Evolutionary conservation across 2,113 vertebrate genomes (phyloP).

Genomic region (Oceanodroma tethys): DNA sequence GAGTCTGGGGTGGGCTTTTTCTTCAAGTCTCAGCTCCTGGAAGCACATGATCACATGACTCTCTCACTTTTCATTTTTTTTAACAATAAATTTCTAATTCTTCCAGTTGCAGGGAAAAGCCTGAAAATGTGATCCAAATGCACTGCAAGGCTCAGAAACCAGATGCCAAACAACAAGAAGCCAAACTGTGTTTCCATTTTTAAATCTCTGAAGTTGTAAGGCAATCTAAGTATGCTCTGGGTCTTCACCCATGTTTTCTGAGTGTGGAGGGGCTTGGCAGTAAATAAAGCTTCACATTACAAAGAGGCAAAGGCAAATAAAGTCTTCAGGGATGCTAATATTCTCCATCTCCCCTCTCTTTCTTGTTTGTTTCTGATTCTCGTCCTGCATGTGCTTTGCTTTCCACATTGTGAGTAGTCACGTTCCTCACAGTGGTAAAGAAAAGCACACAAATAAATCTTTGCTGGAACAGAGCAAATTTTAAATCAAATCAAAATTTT

Average conservation of each 20-base stretch:
- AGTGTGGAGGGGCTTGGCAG: not conserved
- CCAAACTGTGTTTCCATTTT: not conserved
- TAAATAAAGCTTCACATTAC: not conserved
- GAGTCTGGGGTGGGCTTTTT: constrained; percentile 31
- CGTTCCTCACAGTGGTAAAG: not conserved
- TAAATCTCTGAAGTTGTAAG: not conserved
- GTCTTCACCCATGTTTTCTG: not conserved
- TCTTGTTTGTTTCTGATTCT: not conserved
- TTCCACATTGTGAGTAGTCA: not conserved
- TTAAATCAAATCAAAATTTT: constrained; percentile 15
- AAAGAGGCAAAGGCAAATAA: not conserved
- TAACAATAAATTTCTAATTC: not conserved
- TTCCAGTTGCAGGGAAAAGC: not conserved
- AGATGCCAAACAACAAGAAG: not conserved
- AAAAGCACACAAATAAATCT: constrained; percentile 16
- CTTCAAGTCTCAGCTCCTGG: constrained; percentile 39
- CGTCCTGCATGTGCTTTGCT: not conserved
- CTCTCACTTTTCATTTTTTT: not conserved
- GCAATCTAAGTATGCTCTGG: not conserved
- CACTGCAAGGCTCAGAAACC: not conserved
- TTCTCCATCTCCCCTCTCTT: not conserved
- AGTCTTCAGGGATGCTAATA: not conserved
- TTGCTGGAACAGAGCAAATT: not conserved
- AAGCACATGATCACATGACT: not conserved
- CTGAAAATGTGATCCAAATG: not conserved